Evolutionary conservation across 1,140 invertebrate genomes (phyloP), one percentile per base, ranked within the genome.

Genomic region (Ips typographus): DNA sequence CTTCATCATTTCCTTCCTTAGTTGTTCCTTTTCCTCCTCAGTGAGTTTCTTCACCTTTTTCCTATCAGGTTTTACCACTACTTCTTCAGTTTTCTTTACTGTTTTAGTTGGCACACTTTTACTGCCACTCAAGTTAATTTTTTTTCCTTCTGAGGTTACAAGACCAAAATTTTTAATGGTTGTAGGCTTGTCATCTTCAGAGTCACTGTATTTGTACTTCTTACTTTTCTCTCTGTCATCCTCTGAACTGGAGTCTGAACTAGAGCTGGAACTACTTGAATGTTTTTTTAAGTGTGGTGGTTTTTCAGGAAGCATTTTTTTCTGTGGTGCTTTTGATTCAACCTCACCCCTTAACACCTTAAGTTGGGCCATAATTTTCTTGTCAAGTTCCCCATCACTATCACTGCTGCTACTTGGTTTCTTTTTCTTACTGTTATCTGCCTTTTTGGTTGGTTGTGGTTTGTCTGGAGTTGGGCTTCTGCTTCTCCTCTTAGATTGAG

Each of bases 1-100:
- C 40, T 84, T 79, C 84, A 91, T 89, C 94, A 97, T 97, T 82
- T 94, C 92, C 57, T 84, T 83, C 67, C 91, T 80, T 63, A 84
- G 83, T 53, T 82, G 82, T 76, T 93, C 88, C 71, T 88, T 90
- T 78, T 95, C 93, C 71, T 87, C 84, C 70, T 89, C 87, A 22
- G 84, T 83, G 55, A 91, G 71, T 76, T 78, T 80, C 82, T 78
- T 70, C 78, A 73, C 68, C 78, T 78, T 3, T 72, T 73, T 71
- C 37, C 40, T 71, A 22, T 70, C 39, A 61, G 47, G 52, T 56
- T 69, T 72, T 70, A 68, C 22, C 22, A 47, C 4, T 49, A 66
- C 64, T 69, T 65, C 68, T 69, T 62, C 65, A 71, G 68, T 39
- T 49, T 72, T 78, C 76, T 75, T 74, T 4, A 55, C 39, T 39